These are phyloP conservation scores for Drosophila lutescens DNA, from an alignment of 2,888 invertebrate species.

Conservation along the genomic window DNA sequence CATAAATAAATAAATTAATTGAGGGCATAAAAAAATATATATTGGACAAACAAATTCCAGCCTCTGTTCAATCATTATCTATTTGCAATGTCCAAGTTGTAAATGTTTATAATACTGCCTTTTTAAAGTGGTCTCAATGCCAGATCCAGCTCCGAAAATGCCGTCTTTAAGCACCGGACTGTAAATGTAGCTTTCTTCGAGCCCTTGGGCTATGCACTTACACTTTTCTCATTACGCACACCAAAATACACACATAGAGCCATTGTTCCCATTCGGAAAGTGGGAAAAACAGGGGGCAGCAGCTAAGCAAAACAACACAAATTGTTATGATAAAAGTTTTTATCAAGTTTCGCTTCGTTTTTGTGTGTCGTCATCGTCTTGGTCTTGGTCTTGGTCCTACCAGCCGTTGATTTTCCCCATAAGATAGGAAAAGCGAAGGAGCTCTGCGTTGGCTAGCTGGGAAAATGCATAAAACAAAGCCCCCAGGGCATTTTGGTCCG, in stretches of 20 bases:
- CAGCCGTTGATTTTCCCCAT: conserved; percentile 60
- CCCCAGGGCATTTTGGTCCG: conserved; percentile 19
- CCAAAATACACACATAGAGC: conserved; percentile 34
- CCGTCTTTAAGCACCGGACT: conserved; percentile 8
- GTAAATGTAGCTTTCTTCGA: conserved; percentile 10
- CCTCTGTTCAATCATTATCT: too few relatives aligned
- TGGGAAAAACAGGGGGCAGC: conserved; percentile 4
- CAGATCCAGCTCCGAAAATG: neutral
- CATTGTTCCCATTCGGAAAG: conserved; percentile 35
- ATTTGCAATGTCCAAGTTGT: too few relatives aligned
- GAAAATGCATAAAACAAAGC: conserved; percentile 68
- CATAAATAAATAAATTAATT: too few relatives aligned
- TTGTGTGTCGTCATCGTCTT: conserved; percentile 50
- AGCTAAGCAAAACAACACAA: conserved; percentile 68
- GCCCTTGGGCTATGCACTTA: conserved; percentile 54
- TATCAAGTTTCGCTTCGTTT: conserved; percentile 68
- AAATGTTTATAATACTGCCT: too few relatives aligned
- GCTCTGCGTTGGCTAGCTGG: conserved; percentile 27
- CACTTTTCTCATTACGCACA: conserved; percentile 68
- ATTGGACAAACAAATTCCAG: too few relatives aligned
- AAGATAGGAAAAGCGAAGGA: conserved; percentile 50
- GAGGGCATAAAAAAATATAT: too few relatives aligned
- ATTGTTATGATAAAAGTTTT: conserved; percentile 79
- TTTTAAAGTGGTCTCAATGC: neutral
- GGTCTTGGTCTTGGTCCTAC: conserved; percentile 39